Evolutionary conservation across 92 coral and sea anemone species (phyloP).

Genomic region (Palythoa heliodiscus): DNA sequence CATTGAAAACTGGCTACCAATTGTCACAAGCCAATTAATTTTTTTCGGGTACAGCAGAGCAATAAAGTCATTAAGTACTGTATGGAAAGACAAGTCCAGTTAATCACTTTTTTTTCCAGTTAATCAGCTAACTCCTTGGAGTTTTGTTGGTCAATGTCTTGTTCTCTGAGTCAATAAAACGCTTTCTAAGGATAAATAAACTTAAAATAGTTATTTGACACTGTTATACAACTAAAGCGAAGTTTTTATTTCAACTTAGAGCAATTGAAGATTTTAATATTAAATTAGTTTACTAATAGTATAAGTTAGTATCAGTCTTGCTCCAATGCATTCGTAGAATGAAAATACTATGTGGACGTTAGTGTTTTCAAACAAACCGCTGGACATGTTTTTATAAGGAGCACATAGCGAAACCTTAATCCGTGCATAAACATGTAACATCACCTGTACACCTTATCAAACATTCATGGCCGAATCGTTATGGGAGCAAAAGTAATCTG

Average conservation of each 20-base stretch:
- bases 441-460: slow-evolving; percentile 25
- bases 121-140: too few relatives aligned
- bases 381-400: slow-evolving; percentile 1
- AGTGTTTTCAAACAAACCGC: not conserved
- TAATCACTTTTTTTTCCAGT: too few relatives aligned
- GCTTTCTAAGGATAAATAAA: not conserved
- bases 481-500: slow-evolving; percentile 41
- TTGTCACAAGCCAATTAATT: too few relatives aligned
- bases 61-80: too few relatives aligned
- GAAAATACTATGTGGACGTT: not conserved
- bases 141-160: not conserved
- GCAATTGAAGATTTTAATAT: not conserved
- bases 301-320: not conserved
- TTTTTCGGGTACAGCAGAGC: too few relatives aligned
- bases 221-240: not conserved
- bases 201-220: not conserved
- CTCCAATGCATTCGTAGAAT: not conserved
- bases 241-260: not conserved
- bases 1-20: too few relatives aligned
- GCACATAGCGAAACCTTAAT: slow-evolving; percentile 10
- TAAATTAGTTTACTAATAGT: not conserved
- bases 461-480: not conserved
- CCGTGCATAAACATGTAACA: slow-evolving; percentile 1
- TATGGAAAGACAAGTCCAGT: too few relatives aligned
- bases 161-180: not conserved